Evolutionary conservation across 1,140 invertebrate genomes (phyloP), one percentile per base, ranked within the genome.

Genomic region (Pseudomyrmex concolor): DNA sequence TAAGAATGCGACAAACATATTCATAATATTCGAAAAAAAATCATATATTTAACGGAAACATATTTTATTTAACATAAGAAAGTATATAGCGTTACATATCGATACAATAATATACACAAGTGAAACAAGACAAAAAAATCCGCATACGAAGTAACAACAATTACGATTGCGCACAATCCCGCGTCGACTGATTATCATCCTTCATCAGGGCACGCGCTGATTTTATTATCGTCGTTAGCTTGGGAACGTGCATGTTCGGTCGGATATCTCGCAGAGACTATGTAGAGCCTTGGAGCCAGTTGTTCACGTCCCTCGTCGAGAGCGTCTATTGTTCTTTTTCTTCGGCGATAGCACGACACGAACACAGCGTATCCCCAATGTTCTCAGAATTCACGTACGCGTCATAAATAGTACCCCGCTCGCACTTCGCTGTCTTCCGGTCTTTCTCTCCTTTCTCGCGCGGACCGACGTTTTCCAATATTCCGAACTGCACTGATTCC

Each of bases 401-500:
- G 90, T 94, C 93, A 94, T 94, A 94, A 94, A 94, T 94, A 94
- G 87, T 90, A 85, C 72, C 87, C 91, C 86, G 80, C 64, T 89
- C 90, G 84, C 84, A 82, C 81, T 83, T 78, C 74, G 19, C 83
- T 54, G 67, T 66, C 48, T 55, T 63, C 55, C 80, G 60, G 54
- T 66, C 81, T 63, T 55, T 68, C 67, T 66, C 34, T 86, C 34
- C 63, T 86, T 74, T 88, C 77, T 86, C 84, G 76, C 86, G 59
- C 74, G 81, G 78, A 89, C 89, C 89, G 90, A 93, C 91, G 84
- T 92, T 93, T 93, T 93, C 91, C 93, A 92, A 94, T 94, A 94
- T 93, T 92, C 91, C 90, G 83, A 92, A 93, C 92, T 93, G 90
- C 92, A 92, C 92, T 91, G 92, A 92, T 94, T 93, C 92, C 92